phyloP scores from a whole-genome alignment of 1,140 invertebrate species.

The Oryzaephilus surinamensis region DNA sequence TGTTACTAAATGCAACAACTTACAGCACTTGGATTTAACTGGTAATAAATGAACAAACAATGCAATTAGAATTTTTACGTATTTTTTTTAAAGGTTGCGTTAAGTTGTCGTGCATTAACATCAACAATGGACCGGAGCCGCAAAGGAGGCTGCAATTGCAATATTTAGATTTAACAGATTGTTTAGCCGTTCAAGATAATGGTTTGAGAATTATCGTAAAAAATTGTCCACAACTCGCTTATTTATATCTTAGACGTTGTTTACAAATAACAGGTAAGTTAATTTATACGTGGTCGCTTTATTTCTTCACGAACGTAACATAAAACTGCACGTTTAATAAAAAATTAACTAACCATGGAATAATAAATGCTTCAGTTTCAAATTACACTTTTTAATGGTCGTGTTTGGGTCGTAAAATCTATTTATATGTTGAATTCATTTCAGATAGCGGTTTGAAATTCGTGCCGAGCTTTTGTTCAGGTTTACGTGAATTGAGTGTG shows the following conservation, averaged over 20 bases:
- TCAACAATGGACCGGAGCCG: conserved; percentile 51
- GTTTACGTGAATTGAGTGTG: conserved; percentile 74
- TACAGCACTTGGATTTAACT: conserved; percentile 58
- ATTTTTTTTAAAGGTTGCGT: conserved; percentile 58
- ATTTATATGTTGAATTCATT: conserved; percentile 30
- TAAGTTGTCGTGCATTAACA: conserved; percentile 56
- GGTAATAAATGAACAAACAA: too few species aligned
- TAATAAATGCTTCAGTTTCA: too few species aligned
- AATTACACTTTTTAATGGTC: conserved; percentile 33
- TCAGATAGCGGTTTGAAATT: conserved; percentile 66
- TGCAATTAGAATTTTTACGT: conserved; percentile 5
- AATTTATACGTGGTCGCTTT: not conserved
- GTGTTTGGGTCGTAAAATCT: conserved; percentile 29
- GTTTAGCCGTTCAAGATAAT: conserved; percentile 67
- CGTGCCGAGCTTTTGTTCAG: conserved; percentile 76
- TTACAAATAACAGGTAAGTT: conserved; percentile 65
- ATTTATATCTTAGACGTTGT: conserved; percentile 82
- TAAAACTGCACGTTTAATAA: too few species aligned
- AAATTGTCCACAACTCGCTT: conserved; percentile 76
- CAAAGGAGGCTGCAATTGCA: conserved; percentile 52
- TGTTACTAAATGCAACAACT: conserved; percentile 51
- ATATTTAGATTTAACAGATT: conserved; percentile 78
- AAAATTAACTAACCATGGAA: too few species aligned
- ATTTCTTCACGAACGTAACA: too few species aligned
- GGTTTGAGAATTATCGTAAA: conserved; percentile 71